phyloP scores from a whole-genome alignment of 2,888 invertebrate species.

The Xylota segnis region DNA sequence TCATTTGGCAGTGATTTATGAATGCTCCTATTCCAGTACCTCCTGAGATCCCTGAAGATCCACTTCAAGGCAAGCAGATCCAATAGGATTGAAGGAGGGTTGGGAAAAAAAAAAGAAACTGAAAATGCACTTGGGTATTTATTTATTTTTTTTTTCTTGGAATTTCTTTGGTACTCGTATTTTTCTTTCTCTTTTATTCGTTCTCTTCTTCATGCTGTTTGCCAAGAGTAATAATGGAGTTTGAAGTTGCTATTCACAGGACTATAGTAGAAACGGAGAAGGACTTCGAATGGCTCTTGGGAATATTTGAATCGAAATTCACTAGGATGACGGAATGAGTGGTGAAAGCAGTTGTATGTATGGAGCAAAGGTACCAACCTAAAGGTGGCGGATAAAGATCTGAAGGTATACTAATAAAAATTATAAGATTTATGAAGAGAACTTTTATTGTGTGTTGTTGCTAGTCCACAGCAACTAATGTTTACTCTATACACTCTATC shows the following conservation, averaged over 20 bases:
- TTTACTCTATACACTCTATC: no score
- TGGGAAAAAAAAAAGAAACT: constrained; percentile 5
- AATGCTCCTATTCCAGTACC: constrained; percentile 64
- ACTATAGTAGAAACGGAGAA: constrained; percentile 29
- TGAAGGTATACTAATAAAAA: constrained; percentile 59
- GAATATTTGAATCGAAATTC: constrained; percentile 73
- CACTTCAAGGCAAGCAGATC: constrained; percentile 43
- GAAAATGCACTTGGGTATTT: constrained; percentile 70
- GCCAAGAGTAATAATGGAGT: constrained; percentile 75
- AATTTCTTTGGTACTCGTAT: not conserved
- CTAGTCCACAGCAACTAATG: not conserved
- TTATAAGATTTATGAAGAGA: constrained; percentile 30
- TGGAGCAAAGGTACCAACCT: constrained; percentile 2
- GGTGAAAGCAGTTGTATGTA: constrained; percentile 3
- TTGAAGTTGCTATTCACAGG: constrained; percentile 66
- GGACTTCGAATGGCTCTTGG: constrained; percentile 57
- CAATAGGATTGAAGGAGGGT: constrained; percentile 29
- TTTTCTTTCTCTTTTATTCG: constrained; percentile 8
- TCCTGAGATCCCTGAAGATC: constrained; percentile 55
- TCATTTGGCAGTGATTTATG: constrained; percentile 77
- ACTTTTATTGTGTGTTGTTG: not conserved
- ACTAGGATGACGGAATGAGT: constrained; percentile 69
- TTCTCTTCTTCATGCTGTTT: constrained; percentile 43
- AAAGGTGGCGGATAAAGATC: constrained; percentile 9
- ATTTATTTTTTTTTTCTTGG: constrained; percentile 19